phyloP scores from a whole-genome alignment of 2,113 vertebrate genomes.

The Microtus pennsylvanicus region DNA sequence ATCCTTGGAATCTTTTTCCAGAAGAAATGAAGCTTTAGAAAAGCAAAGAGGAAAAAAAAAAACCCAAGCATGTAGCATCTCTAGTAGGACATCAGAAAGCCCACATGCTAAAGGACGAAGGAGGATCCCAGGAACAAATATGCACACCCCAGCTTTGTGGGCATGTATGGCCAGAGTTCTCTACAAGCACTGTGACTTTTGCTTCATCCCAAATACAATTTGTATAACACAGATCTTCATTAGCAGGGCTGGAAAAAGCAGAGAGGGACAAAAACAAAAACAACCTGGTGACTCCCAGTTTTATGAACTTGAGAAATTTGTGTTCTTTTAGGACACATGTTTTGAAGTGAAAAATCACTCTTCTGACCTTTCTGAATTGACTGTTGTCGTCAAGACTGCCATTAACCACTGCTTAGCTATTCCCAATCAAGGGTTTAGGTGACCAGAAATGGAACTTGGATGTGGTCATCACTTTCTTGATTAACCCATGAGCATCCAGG shows the following conservation, averaged over 20 bases:
- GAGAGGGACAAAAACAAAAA: background rate
- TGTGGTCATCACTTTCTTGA: conserved; percentile 1
- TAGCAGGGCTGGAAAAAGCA: conserved; percentile 68
- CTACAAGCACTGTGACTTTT: background rate
- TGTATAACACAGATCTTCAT: conserved; percentile 60
- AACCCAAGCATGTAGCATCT: accelerated
- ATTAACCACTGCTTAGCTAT: conserved; percentile 79
- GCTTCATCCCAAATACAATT: conserved; percentile 66
- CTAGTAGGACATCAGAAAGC: background rate
- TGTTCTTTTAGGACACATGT: conserved; percentile 86
- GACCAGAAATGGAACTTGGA: background rate
- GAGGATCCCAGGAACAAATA: background rate
- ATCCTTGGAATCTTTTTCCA: conserved; percentile 69
- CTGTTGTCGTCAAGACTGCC: conserved; percentile 80
- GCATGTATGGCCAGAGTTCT: background rate
- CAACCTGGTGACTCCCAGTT: conserved; percentile 78
- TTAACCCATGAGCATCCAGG: background rate
- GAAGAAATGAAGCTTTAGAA: conserved; percentile 66
- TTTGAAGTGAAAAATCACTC: conserved; percentile 88
- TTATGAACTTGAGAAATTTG: conserved; percentile 86
- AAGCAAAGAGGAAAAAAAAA: background rate
- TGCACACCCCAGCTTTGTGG: background rate
- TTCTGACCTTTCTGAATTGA: conserved; percentile 85
- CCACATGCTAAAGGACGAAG: background rate
- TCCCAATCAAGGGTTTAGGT: background rate